phyloP scores from a whole-genome alignment of 1,140 invertebrate genomes.

The Leguminivora glycinivorella region DNA sequence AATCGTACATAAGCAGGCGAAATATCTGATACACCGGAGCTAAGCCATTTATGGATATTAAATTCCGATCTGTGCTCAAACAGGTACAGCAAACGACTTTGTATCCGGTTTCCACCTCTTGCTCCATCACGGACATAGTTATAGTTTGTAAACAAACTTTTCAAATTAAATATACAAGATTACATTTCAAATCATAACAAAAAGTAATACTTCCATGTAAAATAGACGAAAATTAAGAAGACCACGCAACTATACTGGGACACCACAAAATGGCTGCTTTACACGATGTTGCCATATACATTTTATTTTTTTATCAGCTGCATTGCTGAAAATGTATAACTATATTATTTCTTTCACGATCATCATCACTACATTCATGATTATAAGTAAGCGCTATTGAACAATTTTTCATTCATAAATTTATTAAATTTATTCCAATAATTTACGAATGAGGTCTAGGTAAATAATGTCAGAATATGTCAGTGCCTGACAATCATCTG shows the following conservation, averaged over 20 bases:
- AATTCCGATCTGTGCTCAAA: conserved; percentile 62
- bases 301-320: neutral
- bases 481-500: neutral
- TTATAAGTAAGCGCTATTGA: too few relatives aligned
- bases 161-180: conserved; percentile 46
- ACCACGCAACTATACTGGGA: conserved; percentile 60
- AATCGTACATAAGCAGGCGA: conserved; percentile 63
- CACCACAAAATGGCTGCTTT: conserved; percentile 77
- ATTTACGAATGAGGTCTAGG: neutral
- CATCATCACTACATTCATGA: too few relatives aligned
- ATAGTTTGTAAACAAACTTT: conserved; percentile 34
- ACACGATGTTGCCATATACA: conserved; percentile 50
- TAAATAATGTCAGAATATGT: neutral
- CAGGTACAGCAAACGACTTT: conserved; percentile 61
- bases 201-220: conserved; percentile 78
- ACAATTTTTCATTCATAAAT: neutral
- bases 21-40: conserved; percentile 58
- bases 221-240: conserved; percentile 73
- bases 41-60: conserved; percentile 54
- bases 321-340: neutral
- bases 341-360: too few relatives aligned
- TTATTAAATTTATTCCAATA: neutral
- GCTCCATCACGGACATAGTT: conserved; percentile 52
- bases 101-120: conserved; percentile 59
- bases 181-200: conserved; percentile 70